These are phyloP conservation scores for Aquatica leii DNA, from an alignment of 2,888 invertebrate genomes.

Conservation along the genomic window DNA sequence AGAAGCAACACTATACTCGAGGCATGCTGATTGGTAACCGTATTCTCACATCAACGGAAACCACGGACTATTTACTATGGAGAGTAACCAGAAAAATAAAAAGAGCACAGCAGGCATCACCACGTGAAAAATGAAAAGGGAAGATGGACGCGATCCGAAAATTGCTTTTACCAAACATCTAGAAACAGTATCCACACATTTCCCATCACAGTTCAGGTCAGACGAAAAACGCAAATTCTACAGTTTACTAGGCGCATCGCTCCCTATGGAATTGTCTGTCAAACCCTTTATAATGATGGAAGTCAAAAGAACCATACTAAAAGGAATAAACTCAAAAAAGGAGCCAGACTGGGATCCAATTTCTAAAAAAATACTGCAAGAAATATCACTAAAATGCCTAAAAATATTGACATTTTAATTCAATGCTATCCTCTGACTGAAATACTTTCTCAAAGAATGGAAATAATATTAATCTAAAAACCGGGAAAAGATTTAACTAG, in stretches of 20 bases:
- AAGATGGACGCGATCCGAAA: neutral
- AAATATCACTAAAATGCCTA: too few relatives aligned
- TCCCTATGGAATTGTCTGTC: neutral
- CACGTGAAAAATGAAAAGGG: neutral
- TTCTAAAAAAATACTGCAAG: neutral
- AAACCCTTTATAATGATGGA: too few relatives aligned
- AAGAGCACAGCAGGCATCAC: neutral
- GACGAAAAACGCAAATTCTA: neutral
- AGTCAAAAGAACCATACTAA: too few relatives aligned
- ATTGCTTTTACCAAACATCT: neutral
- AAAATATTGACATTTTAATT: too few relatives aligned
- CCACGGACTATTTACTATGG: too few relatives aligned
- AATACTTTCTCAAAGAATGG: too few relatives aligned
- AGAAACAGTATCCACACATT: neutral
- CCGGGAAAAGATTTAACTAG: too few relatives aligned
- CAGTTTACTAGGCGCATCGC: neutral
- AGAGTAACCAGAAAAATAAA: neutral
- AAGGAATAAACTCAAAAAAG: too few relatives aligned
- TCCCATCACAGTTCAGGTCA: neutral
- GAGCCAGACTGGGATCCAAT: too few relatives aligned
- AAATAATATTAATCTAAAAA: too few relatives aligned
- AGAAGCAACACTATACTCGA: neutral
- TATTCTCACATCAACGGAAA: neutral
- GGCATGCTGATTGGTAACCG: neutral
- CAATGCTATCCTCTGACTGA: too few relatives aligned